These are phyloP conservation scores for Ovis canadensis DNA, from an alignment of 2,113 vertebrate genomes.

Conservation along the genomic window DNA sequence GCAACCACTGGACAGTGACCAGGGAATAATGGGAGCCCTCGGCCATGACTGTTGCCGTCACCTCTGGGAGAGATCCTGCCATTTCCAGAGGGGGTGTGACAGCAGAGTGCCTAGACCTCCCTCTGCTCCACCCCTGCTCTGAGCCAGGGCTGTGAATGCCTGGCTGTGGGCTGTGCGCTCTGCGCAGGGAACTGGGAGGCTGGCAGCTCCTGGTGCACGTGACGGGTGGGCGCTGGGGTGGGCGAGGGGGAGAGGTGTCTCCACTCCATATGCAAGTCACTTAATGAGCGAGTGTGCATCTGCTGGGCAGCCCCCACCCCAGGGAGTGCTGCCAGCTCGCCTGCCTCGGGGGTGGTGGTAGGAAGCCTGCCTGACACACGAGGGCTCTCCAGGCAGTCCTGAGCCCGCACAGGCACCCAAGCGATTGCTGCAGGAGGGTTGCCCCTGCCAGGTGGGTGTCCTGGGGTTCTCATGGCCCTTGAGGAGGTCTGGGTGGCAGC, in stretches of 20 bases:
- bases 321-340: slow-evolving; percentile 39
- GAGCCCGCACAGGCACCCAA: not conserved
- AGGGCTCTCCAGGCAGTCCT: not conserved
- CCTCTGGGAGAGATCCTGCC: not conserved
- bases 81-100: not conserved
- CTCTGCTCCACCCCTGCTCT: not conserved
- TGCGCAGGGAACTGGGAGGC: not conserved
- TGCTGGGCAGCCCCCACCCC: slow-evolving; percentile 41
- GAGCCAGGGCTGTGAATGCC: not conserved
- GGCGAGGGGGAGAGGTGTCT: slow-evolving; percentile 50
- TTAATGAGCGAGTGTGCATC: slow-evolving; percentile 66
- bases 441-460: not conserved
- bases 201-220: not conserved
- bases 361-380: not conserved
- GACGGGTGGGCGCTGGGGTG: not conserved
- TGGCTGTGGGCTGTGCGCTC: not conserved
- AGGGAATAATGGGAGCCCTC: slow-evolving; percentile 54
- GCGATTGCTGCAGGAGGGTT: not conserved
- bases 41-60: slow-evolving; percentile 54
- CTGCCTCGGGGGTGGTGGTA: slow-evolving; percentile 30
- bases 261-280: slow-evolving; percentile 61
- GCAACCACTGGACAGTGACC: slow-evolving; percentile 55
- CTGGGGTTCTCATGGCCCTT: too few relatives aligned
- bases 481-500: not conserved
- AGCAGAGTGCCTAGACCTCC: not conserved